These are phyloP conservation scores for Euclidia mi DNA, from an alignment of 2,888 invertebrate species.

Conservation along the genomic window DNA sequence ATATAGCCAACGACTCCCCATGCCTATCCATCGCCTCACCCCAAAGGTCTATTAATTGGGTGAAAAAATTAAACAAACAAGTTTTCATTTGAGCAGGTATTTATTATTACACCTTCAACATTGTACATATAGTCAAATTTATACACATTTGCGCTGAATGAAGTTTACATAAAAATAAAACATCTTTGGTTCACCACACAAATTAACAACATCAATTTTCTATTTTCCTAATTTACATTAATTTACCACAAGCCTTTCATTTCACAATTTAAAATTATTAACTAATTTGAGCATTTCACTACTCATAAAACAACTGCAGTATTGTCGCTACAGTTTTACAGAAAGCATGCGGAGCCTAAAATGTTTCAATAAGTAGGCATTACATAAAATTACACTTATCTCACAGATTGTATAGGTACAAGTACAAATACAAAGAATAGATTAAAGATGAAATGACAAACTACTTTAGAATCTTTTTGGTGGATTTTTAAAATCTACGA, in stretches of 20 bases:
- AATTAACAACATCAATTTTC: slow-evolving; percentile 83
- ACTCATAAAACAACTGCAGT: slow-evolving; percentile 63
- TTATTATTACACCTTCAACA: slow-evolving; percentile 86
- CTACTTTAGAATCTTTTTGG: slow-evolving; percentile 60
- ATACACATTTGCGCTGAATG: slow-evolving; percentile 79
- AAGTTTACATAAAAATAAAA: slow-evolving; percentile 85
- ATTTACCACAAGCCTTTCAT: slow-evolving; percentile 76
- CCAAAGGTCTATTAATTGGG: no score
- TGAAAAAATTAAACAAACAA: slow-evolving; percentile 26
- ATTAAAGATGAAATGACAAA: slow-evolving; percentile 62
- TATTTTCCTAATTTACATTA: slow-evolving; percentile 63
- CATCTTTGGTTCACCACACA: slow-evolving; percentile 87
- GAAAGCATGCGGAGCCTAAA: slow-evolving; percentile 69
- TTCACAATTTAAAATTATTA: slow-evolving; percentile 74
- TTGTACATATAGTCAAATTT: slow-evolving; percentile 81
- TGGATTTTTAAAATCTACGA: slow-evolving; percentile 67
- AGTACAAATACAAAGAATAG: slow-evolving; percentile 60
- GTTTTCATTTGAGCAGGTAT: slow-evolving; percentile 80
- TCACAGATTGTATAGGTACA: slow-evolving; percentile 42
- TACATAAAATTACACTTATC: slow-evolving; percentile 55
- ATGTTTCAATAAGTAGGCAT: slow-evolving; percentile 40
- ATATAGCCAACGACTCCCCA: no score
- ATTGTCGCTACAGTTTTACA: slow-evolving; percentile 62
- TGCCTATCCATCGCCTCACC: no score
- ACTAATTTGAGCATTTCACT: slow-evolving; percentile 76